These are phyloP conservation scores for Cichlasoma orientale DNA, from an alignment of 2,797 vertebrate genomes.

Conservation along the genomic window DNA sequence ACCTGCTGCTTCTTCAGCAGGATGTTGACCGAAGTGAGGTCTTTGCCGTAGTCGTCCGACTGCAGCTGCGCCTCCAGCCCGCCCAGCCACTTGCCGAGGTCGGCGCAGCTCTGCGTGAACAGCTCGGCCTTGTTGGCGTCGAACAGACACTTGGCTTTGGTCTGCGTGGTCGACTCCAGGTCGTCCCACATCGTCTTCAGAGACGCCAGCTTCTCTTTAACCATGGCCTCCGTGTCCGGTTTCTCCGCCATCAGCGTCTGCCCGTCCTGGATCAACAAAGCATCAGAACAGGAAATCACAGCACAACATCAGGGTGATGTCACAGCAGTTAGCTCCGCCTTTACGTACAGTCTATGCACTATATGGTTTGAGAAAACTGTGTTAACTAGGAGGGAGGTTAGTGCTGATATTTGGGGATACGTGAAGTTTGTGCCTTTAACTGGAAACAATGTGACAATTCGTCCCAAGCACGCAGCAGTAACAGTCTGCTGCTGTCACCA, in stretches of 20 bases:
- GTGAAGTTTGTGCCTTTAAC: background rate
- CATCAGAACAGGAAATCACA: background rate
- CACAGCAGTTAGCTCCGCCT: background rate
- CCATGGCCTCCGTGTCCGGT: slow-evolving; percentile 90
- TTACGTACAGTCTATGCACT: background rate
- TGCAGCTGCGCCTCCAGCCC: slow-evolving; percentile 92
- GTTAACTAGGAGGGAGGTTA: too few relatives aligned
- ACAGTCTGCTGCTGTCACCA: background rate
- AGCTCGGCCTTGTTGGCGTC: slow-evolving; percentile 98
- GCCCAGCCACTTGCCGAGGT: slow-evolving; percentile 94
- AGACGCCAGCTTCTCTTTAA: slow-evolving; percentile 90
- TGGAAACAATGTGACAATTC: background rate
- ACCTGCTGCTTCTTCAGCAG: slow-evolving; percentile 98
- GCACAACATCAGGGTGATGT: background rate
- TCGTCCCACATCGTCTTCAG: slow-evolving; percentile 91
- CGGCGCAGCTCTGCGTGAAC: slow-evolving; percentile 97
- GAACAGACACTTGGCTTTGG: slow-evolving; percentile 96
- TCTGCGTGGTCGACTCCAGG: slow-evolving; percentile 95
- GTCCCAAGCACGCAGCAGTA: background rate
- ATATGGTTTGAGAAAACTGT: too few relatives aligned
- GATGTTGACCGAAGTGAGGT: slow-evolving; percentile 97
- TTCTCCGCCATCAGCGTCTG: slow-evolving; percentile 93
- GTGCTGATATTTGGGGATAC: background rate
- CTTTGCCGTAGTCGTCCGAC: slow-evolving; percentile 96
- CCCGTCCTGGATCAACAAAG: slow-evolving; percentile 83